phyloP scores from a whole-genome alignment of 2,888 invertebrate species.

The Saturnia japonica region DNA sequence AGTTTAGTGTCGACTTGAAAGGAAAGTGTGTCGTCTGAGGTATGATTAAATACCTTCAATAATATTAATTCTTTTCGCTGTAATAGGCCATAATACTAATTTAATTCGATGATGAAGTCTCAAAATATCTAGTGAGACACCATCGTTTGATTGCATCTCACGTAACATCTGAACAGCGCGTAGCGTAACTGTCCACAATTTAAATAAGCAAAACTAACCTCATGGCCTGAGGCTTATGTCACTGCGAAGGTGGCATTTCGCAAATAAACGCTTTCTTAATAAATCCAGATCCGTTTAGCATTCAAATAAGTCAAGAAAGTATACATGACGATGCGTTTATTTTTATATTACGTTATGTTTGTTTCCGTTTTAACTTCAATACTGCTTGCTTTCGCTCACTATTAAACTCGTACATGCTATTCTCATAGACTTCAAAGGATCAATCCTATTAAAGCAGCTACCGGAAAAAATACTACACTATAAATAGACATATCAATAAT shows the following conservation, averaged over 20 bases:
- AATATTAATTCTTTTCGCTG: neutral
- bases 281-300: constrained; percentile 14
- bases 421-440: no score
- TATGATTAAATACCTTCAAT: neutral
- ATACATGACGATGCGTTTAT: neutral
- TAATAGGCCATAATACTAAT: neutral
- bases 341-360: neutral
- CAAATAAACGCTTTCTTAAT: constrained; percentile 28
- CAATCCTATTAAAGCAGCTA: no score
- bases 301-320: neutral
- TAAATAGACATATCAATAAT: neutral
- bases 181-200: constrained; percentile 15
- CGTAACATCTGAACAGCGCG: constrained; percentile 8
- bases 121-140: neutral
- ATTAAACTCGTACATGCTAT: no score
- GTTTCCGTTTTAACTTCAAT: neutral
- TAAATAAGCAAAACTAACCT: constrained; percentile 23
- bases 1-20: neutral
- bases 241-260: constrained; percentile 28
- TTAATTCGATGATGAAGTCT: neutral
- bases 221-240: constrained; percentile 29
- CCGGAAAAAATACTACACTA: no score
- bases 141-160: constrained; percentile 8
- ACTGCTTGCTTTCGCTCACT: neutral
- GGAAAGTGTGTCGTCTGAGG: neutral